Conservation (phyloP, 2,113 vertebrate genomes). For the Saiga tatarica region DNA sequence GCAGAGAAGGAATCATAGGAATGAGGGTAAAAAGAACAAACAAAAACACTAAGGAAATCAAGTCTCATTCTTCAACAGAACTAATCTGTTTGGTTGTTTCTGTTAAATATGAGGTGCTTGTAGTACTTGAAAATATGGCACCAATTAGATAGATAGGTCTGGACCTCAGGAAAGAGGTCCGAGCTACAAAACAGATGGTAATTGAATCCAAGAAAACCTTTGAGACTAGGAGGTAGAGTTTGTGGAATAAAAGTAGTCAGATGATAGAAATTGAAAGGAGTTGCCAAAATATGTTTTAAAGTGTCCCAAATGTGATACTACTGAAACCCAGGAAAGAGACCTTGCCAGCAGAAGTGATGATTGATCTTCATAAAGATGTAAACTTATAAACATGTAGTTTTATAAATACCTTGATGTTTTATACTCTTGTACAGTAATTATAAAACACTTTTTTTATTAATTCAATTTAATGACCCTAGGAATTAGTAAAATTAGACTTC, state of each 20-base stretch:
- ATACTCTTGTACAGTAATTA: not conserved
- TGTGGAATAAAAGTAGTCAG: not conserved
- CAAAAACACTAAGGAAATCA: not conserved
- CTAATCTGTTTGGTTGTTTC: not conserved
- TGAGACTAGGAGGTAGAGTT: not conserved
- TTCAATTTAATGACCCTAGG: not conserved
- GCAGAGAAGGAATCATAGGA: not conserved
- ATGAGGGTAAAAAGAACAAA: not conserved
- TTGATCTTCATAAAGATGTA: not conserved
- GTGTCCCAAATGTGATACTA: not conserved
- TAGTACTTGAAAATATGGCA: not conserved
- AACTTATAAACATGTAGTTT: not conserved
- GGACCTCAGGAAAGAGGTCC: not conserved
- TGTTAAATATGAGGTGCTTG: not conserved
- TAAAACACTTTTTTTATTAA: not conserved
- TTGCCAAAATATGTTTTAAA: not conserved
- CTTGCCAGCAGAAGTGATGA: not conserved
- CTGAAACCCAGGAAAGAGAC: not conserved
- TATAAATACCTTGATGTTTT: not conserved
- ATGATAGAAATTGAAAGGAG: not conserved
- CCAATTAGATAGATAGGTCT: not conserved
- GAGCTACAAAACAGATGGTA: not conserved
- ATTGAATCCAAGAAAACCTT: not conserved
- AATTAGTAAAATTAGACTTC: not conserved
- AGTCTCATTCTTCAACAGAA: not conserved